Evolutionary conservation across 2,113 vertebrate genomes (phyloP), one percentile per base, ranked within the genome.

Genomic region (Chlorodrepanis virens): DNA sequence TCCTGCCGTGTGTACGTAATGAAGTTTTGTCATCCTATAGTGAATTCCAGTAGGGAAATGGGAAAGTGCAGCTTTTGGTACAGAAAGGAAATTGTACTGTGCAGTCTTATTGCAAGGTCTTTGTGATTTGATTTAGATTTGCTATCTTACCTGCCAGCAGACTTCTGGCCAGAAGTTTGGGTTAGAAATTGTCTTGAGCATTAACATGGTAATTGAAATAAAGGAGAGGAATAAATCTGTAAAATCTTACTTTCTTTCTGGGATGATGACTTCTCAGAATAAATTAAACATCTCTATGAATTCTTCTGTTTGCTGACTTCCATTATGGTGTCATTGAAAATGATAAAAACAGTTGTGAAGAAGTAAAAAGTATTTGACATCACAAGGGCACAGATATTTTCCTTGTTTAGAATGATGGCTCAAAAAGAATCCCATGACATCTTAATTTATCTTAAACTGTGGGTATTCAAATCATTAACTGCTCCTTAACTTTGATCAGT

Each of bases 161-260:
- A 65, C 31, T 86, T 68, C 53, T 93, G 78, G 50, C n/a, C 49
- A 52, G n/a, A 89, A 95, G 13, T 87, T 89, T 93, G 60, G 24
- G 10, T 77, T 93, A 85, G 52, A 50, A 94, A 89, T 75, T 68
- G 29, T 89, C 65, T 96, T 57, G 54, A 67, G 61, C 20, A 79
- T 75, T 81, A 88, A 64, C n/a, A 69, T 33, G 65, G 40, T 86
- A 77, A 78, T 68, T 89, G 88, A 91, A 95, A 95, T 76, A 86
- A 94, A 89, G 35, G 35, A 78, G 28, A 50, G 12, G 68, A 81
- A 87, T 95, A 79, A 52, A 92, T 89, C 67, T 71, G 42, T 90
- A 77, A 94, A 87, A 57, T 77, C 53, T 91, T 77, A 50, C 37
- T 63, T 87, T 53, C 29, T 74, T 83, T 80, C 77, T 83, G 85